phyloP scores from a whole-genome alignment of 2,797 vertebrate species.

The Eulemur mongoz region DNA sequence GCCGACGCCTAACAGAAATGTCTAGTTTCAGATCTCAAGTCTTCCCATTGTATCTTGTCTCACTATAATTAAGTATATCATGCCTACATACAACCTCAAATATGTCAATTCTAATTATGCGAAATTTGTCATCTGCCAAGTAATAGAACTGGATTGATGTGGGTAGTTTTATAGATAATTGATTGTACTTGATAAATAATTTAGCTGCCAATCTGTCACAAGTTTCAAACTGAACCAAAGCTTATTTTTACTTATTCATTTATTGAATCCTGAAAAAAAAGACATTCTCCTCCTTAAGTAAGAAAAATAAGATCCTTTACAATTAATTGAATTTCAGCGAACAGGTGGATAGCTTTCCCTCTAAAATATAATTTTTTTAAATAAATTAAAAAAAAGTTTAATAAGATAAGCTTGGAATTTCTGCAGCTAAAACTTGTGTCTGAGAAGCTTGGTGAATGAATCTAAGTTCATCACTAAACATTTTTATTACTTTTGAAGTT shows the following conservation, averaged over 20 bases:
- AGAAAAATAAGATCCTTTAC: background rate
- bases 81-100: background rate
- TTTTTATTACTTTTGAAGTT: background rate
- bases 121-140: background rate
- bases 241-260: conserved; percentile 39
- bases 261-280: background rate
- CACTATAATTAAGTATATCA: background rate
- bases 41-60: background rate
- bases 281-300: background rate
- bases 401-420: background rate
- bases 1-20: background rate
- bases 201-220: background rate
- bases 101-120: background rate
- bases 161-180: conserved; percentile 2
- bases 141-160: background rate
- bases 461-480: background rate
- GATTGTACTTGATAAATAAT: conserved; percentile 28
- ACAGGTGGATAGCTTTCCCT: background rate
- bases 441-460: conserved; percentile 23
- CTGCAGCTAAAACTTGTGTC: background rate
- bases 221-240: background rate
- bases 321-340: background rate
- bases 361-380: background rate
- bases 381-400: background rate
- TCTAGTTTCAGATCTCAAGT: background rate